Percentiles rank a stretch among this genome's conserved stretches.
phyloP scores from a whole-genome alignment of 1,140 invertebrate species.

The Venturia canescens region DNA sequence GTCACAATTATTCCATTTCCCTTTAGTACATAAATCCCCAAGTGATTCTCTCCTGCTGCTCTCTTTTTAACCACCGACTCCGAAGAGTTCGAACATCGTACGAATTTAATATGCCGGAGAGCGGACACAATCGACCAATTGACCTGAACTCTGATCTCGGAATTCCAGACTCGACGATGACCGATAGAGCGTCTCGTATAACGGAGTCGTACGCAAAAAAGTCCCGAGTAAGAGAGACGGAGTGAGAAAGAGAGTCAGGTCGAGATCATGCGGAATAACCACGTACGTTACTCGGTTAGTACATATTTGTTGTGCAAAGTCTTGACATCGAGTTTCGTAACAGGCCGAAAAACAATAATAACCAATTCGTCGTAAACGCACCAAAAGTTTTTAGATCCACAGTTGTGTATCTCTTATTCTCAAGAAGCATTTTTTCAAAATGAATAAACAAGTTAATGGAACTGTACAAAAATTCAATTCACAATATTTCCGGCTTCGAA shows the following conservation, averaged over 20 bases:
- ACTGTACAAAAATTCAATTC: no score
- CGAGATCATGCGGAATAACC: no score
- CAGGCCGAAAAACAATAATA: not conserved
- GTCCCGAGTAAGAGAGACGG: not conserved
- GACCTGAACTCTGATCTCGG: constrained; percentile 17
- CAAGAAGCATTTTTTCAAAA: not conserved
- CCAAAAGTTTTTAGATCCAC: no score
- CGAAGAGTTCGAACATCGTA: not conserved
- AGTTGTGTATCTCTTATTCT: not conserved
- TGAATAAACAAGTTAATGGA: no score
- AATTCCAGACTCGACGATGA: constrained; percentile 20
- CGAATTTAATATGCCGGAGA: constrained; percentile 9
- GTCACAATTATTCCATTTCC: not conserved
- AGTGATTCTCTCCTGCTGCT: not conserved
- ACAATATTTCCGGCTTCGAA: no score
- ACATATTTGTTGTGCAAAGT: no score
- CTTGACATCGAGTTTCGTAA: not conserved
- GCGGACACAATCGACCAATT: not conserved
- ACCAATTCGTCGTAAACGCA: not conserved
- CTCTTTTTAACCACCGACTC: not conserved
- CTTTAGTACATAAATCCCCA: not conserved
- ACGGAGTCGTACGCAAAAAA: not conserved
- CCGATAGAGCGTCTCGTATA: not conserved
- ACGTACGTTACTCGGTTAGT: no score
- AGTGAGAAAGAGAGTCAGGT: no score